These are phyloP conservation scores for Thalassaphorura encarpata DNA, from an alignment of 1,140 invertebrate genomes.

Conservation along the genomic window DNA sequence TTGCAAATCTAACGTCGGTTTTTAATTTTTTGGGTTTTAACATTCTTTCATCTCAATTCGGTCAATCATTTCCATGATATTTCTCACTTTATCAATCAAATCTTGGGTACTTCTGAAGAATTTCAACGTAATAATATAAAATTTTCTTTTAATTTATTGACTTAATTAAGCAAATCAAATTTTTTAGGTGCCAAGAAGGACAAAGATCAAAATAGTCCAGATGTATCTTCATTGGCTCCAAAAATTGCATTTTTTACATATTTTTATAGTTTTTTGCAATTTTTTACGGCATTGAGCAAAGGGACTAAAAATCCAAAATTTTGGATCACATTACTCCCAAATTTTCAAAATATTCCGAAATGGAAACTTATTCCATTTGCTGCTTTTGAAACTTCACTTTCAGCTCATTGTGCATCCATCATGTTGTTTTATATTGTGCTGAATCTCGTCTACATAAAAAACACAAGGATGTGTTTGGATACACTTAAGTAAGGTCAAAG, in stretches of 20 bases:
- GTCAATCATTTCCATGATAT: background rate
- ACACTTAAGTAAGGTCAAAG: background rate
- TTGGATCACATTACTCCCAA: background rate
- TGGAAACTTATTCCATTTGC: constrained; percentile 3
- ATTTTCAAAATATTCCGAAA: background rate
- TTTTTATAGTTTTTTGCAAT: background rate
- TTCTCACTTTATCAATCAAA: background rate
- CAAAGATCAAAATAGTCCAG: background rate
- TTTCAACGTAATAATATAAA: background rate
- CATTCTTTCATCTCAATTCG: background rate
- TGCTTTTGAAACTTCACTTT: background rate
- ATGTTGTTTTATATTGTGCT: background rate
- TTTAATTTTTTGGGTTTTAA: background rate
- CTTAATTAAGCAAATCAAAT: too few species aligned
- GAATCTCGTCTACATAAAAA: background rate
- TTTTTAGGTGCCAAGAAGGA: too few species aligned
- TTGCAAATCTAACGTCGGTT: background rate
- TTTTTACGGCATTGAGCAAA: background rate
- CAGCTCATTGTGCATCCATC: background rate
- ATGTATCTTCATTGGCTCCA: background rate
- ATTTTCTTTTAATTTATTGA: too few species aligned
- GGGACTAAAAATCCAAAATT: background rate
- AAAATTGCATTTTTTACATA: background rate
- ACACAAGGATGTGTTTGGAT: background rate
- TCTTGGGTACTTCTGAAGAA: background rate